Evolutionary conservation across 2,888 invertebrate genomes (phyloP).

Genomic region (Lydus trimaculatus): DNA sequence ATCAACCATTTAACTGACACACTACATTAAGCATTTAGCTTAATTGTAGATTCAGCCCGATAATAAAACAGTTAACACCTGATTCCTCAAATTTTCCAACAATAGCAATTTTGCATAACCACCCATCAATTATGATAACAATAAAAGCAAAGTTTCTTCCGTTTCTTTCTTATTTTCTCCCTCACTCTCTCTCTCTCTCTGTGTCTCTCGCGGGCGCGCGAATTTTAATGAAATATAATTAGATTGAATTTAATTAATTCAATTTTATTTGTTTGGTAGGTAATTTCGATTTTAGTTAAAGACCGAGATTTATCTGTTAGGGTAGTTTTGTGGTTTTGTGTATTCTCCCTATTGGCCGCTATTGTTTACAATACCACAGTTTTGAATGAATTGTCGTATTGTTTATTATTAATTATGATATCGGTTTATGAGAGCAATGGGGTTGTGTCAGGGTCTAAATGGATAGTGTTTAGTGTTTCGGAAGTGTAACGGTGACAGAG

Average conservation of each 20-base stretch:
- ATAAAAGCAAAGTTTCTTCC: not conserved
- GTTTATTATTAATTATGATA: conserved; percentile 57
- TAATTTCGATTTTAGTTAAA: not conserved
- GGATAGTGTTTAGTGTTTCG: conserved; percentile 44
- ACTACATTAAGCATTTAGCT: conserved; percentile 11
- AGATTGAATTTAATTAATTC: not conserved
- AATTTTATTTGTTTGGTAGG: too few species aligned
- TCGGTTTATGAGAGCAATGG: conserved; percentile 49
- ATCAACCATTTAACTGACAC: conserved; percentile 10
- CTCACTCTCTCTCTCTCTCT: too few species aligned
- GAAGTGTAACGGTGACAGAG: conserved; percentile 40
- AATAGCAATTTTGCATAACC: not conserved
- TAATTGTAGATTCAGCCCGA: conserved; percentile 11
- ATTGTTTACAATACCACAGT: conserved; percentile 49
- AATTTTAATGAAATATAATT: not conserved
- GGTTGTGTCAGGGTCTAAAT: conserved; percentile 39
- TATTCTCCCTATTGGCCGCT: conserved; percentile 26
- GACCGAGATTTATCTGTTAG: conserved; percentile 22
- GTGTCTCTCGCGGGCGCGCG: too few species aligned
- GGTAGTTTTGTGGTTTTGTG: conserved; percentile 25
- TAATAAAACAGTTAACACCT: conserved; percentile 15
- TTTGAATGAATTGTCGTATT: conserved; percentile 52
- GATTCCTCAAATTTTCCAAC: conserved; percentile 3
- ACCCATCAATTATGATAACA: not conserved
- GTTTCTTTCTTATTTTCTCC: too few species aligned